These are phyloP conservation scores for Linnaemya tessellans DNA, from an alignment of 2,888 invertebrate species.

Conservation along the genomic window DNA sequence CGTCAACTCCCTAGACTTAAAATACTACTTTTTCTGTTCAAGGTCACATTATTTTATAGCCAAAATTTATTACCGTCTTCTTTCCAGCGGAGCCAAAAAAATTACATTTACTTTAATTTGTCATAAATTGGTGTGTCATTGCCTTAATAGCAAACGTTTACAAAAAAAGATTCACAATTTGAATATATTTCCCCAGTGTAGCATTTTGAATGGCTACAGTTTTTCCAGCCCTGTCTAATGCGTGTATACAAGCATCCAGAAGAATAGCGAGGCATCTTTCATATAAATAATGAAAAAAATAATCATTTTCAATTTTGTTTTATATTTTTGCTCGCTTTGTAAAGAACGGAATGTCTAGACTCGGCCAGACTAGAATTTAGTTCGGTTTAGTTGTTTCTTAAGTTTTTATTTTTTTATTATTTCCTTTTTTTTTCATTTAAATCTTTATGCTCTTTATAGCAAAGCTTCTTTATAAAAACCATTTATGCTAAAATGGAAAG, in stretches of 20 bases:
- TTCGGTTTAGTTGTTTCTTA: constrained; percentile 16
- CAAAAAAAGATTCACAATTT: too few relatives aligned
- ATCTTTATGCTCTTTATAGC: constrained; percentile 10
- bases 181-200: too few relatives aligned
- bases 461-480: constrained; percentile 18
- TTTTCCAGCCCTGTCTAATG: constrained; percentile 10
- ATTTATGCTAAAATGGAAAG: constrained; percentile 10
- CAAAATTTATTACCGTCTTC: too few relatives aligned
- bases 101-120: too few relatives aligned
- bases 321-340: constrained; percentile 44
- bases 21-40: too few relatives aligned
- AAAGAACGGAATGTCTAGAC: constrained; percentile 63
- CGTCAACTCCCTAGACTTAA: too few relatives aligned
- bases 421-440: background rate
- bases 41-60: too few relatives aligned
- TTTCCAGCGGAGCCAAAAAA: too few relatives aligned
- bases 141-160: too few relatives aligned
- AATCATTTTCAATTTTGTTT: constrained; percentile 64
- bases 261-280: constrained; percentile 9
- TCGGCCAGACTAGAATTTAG: constrained; percentile 53
- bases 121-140: too few relatives aligned
- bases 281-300: constrained; percentile 18
- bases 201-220: background rate
- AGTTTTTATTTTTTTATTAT: too few relatives aligned
- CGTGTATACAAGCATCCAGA: background rate